A percentile compares a stretch with the other conserved stretches of the same genome.
These are phyloP conservation scores for Pitta sordida DNA, from an alignment of 2,113 vertebrate species.

Conservation along the genomic window DNA sequence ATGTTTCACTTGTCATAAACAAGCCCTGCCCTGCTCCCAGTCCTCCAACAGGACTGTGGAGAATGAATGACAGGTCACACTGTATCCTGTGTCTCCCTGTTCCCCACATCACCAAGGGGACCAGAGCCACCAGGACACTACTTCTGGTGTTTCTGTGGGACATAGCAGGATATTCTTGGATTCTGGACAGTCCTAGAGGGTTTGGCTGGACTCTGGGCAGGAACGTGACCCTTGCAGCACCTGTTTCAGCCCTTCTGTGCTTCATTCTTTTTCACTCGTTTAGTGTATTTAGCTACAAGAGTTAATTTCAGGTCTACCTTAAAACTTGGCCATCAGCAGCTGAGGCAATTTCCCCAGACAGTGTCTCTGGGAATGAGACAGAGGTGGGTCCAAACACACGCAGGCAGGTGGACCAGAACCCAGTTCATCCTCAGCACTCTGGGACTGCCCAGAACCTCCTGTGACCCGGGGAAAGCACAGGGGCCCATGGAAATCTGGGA, in stretches of 20 bases:
- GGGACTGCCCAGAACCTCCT: background rate
- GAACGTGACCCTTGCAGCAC: fast-evolving
- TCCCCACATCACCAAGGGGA: fast-evolving
- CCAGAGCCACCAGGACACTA: background rate
- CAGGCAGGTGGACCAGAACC: fast-evolving
- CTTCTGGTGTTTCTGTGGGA: background rate
- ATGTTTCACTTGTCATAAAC: background rate
- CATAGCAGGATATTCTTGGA: fast-evolving
- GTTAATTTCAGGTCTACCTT: background rate
- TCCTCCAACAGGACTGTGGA: fast-evolving
- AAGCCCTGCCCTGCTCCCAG: background rate
- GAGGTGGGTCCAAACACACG: background rate
- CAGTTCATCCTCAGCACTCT: background rate
- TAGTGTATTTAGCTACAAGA: background rate
- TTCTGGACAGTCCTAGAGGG: background rate
- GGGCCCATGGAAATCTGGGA: background rate
- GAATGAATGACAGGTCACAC: fast-evolving
- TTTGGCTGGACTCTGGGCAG: background rate
- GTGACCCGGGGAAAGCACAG: background rate
- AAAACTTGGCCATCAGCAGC: background rate
- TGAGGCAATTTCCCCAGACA: background rate
- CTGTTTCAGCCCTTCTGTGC: background rate
- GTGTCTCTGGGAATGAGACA: fast-evolving
- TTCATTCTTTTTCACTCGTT: fast-evolving
- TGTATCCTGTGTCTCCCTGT: too few species aligned